Evolutionary conservation across 2,888 invertebrate species (phyloP), one percentile per base, ranked within the genome.

Genomic region (Lithodes maja): DNA sequence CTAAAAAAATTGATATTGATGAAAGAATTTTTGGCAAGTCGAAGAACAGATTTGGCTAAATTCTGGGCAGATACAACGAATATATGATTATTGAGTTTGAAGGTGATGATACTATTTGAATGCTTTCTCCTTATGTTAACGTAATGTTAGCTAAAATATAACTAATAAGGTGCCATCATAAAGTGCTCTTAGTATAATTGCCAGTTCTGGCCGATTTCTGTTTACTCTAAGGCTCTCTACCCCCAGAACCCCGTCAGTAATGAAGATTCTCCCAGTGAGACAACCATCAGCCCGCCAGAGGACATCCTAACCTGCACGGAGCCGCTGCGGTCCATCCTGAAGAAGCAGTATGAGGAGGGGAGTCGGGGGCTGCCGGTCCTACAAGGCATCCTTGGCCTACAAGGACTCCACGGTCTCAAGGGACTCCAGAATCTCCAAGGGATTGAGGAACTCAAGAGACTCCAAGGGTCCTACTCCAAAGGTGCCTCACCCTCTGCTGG

Each of bases 271-370:
- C 75, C 84, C 9, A 33, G 75, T 15, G 50, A 2, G n/a, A n/a
- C 84, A 52, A 49, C 79, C 50, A 49, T 7, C 69, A n/a, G 15
- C 53, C 74, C 83, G 49, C 74, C 83, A 17, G 74, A 54, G 7
- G 53, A 75, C 33, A 52, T 33, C n/a, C 54, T 83, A 50, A 17
- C 55, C 12, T 52, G 68, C 1, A 71, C 87, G n/a, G 88, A 88
- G 61, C 88, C 88, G 9, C 79, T 88, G 15, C 52, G 84, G 9
- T 84, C 88, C 55, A 88, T 88, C 71, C 84, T 88, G 79, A 88
- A 88, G 84, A 83, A 84, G 88, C 78, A 84, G 54, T 84, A 84
- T 74, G 88, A 88, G 54, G 88, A 79, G 61, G 80, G 84, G 2
- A 71, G 79, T 17, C 79, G 87, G 12, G 87, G 83, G 15, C 87